These are phyloP conservation scores for Rhopilema esculentum DNA, from an alignment of 30 jellyfish, hydroid and myxozoan genomes.

Conservation along the genomic window DNA sequence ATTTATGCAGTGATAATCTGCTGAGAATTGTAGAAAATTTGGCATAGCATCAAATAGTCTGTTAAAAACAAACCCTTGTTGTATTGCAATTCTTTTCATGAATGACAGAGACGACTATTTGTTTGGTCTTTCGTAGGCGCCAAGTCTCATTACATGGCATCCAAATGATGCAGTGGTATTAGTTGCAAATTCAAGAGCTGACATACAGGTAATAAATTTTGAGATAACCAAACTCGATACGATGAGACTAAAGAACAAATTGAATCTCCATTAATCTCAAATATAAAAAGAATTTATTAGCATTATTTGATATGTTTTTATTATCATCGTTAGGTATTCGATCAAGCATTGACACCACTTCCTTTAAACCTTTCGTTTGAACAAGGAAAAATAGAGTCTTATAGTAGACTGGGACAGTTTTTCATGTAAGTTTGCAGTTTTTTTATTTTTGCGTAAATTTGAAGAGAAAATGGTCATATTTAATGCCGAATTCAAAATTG, in stretches of 20 bases:
- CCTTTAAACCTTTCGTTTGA: slow-evolving; percentile 81
- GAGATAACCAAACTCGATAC: too few relatives aligned
- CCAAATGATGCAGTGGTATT: slow-evolving; percentile 77
- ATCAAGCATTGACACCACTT: slow-evolving; percentile 77
- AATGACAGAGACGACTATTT: neutral
- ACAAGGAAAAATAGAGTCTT: slow-evolving; percentile 18
- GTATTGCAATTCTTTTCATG: too few relatives aligned
- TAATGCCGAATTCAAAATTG: too few relatives aligned
- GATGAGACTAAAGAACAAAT: too few relatives aligned
- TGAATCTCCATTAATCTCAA: too few relatives aligned
- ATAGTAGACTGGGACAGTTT: slow-evolving; percentile 55
- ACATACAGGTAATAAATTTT: slow-evolving; percentile 88
- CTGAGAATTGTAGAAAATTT: too few relatives aligned
- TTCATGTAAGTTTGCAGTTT: slow-evolving; percentile 62
- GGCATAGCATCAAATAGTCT: too few relatives aligned
- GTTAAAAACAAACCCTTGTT: too few relatives aligned
- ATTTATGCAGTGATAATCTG: too few relatives aligned
- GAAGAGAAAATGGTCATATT: too few relatives aligned
- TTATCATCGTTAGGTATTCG: slow-evolving; percentile 53
- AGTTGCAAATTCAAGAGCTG: slow-evolving; percentile 79
- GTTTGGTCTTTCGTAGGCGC: slow-evolving; percentile 33
- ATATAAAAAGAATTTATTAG: too few relatives aligned
- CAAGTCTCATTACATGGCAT: slow-evolving; percentile 80
- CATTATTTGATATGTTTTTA: neutral
- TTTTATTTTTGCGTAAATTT: too few relatives aligned